These are phyloP conservation scores for Bufotes viridis DNA, from an alignment of 2,797 vertebrate genomes.

Conservation along the genomic window DNA sequence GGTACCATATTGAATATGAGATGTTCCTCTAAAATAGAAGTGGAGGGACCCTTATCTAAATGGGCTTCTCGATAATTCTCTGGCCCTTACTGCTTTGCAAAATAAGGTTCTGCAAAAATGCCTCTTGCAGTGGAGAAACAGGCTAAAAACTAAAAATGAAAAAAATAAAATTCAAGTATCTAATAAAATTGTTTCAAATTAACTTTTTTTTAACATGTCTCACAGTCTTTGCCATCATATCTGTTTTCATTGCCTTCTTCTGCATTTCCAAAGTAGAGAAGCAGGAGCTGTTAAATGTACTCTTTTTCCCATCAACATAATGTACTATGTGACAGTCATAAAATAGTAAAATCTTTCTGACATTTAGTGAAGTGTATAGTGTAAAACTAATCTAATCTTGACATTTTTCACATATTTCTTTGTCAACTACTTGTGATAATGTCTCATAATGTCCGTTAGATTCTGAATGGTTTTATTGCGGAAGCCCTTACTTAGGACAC, in stretches of 20 bases:
- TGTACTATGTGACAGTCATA: conserved; percentile 55
- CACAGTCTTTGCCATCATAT: background rate
- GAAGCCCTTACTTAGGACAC: background rate
- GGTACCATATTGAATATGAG: too few species aligned
- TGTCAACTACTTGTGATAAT: background rate
- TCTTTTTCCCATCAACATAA: conserved; percentile 46
- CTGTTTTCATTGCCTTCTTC: background rate
- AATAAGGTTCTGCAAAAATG: too few species aligned
- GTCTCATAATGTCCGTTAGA: background rate
- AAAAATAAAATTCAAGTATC: background rate
- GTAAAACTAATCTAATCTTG: conserved; percentile 41
- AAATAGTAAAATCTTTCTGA: conserved; percentile 49
- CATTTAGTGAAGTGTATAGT: conserved; percentile 46
- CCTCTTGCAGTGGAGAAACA: too few species aligned
- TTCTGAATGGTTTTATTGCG: background rate
- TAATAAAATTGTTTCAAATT: background rate
- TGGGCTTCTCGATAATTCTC: too few species aligned
- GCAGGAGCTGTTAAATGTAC: conserved; percentile 37
- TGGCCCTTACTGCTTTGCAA: too few species aligned
- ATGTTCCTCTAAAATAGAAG: too few species aligned
- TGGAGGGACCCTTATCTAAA: too few species aligned
- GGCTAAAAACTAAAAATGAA: too few species aligned
- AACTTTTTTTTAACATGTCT: background rate
- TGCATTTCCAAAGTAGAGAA: background rate
- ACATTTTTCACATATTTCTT: conserved; percentile 37